A percentile compares a stretch with the other conserved stretches of the same genome.
These are phyloP conservation scores for Ditylenchus dipsaci DNA, from an alignment of 1,140 invertebrate genomes.

Conservation along the genomic window DNA sequence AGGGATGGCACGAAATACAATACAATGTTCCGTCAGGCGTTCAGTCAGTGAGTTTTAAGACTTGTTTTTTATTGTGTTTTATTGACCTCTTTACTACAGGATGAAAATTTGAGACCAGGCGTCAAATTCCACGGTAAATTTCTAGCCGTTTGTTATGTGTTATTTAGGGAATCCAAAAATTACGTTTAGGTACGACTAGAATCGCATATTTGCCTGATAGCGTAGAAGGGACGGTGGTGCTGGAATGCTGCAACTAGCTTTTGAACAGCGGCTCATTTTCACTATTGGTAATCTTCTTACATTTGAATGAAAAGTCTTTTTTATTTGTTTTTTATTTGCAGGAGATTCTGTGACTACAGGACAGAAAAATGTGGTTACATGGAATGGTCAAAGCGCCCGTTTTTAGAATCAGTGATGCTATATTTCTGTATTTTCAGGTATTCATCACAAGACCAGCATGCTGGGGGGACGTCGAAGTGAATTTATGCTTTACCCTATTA, in stretches of 20 bases:
- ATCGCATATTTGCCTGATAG: conserved; percentile 50
- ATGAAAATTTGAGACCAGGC: conserved; percentile 20
- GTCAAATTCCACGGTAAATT: conserved; percentile 30
- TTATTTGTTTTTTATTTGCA: no score
- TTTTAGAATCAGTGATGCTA: conserved; percentile 78
- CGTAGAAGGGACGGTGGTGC: conserved; percentile 60
- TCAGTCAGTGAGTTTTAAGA: conserved; percentile 21
- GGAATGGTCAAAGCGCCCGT: conserved; percentile 73
- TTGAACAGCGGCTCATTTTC: conserved; percentile 76
- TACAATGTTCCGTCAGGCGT: conserved; percentile 30
- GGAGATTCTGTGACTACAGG: conserved; percentile 78
- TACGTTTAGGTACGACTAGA: conserved; percentile 4
- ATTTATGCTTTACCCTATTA: conserved; percentile 14
- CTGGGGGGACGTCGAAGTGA: conserved; percentile 34
- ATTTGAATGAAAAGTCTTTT: no score
- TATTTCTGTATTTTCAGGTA: conserved; percentile 82
- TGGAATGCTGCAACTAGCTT: conserved; percentile 73
- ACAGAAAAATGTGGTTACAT: conserved; percentile 78
- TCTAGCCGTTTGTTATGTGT: conserved; percentile 58
- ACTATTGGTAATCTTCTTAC: conserved; percentile 65
- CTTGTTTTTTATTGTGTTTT: background rate
- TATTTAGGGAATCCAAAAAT: no score
- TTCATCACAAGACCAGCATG: conserved; percentile 73
- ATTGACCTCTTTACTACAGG: conserved; percentile 20
- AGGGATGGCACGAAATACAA: conserved; percentile 26